Base-by-base conservation (phyloP, 2,113 vertebrate species). In the Alligator sinensis region DNA sequence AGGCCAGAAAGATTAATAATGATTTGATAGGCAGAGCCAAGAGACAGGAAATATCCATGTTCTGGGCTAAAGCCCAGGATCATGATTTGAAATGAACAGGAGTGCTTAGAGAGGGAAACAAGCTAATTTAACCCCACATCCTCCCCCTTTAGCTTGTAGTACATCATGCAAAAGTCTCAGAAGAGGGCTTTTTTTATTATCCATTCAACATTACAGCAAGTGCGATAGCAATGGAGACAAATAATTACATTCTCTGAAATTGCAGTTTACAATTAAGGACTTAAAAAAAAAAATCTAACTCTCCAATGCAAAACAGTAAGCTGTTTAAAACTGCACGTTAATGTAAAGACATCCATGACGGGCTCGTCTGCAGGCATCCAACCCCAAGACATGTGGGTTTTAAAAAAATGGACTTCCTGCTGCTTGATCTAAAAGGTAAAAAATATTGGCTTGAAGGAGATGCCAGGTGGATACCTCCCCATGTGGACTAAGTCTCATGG, bases 1-100 rank as follows among this genome's bases (percentile, higher is more conserved):
- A 55, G 96, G 83, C 66, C 86, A 92, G 89, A 66, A 93, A 96
- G 94, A 97, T 97, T 95, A 95, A 97, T 96, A 97, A 95, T 80
- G 91, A 80, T 94, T 86, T 81, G 72, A 38, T 85, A 66, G 83
- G 91, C 89, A 88, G 93, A 93, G 89, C 94, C 84, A 61, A 89
- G 93, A 93, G 96, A 84, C 80, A 89, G 94, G 95, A 91, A 92
- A 92, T 87, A 77, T 8, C 87, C 0, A 0, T 28, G 81, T 57
- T 82, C 10, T 11, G 88, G 75, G 87, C 82, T 74, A 5, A 90
- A 76, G 89, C 86, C 1, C 11, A 3, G 78, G 79, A 91, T 68
- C 10, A 0, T 47, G 78, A 80, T 86, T 87, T 63, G 75, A 38
- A 61, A 24, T 24, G 59, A 60, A 60, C 87, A 63, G 0, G 1